Base-by-base conservation (phyloP, 2,113 vertebrate species). In the Zapornia atra region DNA sequence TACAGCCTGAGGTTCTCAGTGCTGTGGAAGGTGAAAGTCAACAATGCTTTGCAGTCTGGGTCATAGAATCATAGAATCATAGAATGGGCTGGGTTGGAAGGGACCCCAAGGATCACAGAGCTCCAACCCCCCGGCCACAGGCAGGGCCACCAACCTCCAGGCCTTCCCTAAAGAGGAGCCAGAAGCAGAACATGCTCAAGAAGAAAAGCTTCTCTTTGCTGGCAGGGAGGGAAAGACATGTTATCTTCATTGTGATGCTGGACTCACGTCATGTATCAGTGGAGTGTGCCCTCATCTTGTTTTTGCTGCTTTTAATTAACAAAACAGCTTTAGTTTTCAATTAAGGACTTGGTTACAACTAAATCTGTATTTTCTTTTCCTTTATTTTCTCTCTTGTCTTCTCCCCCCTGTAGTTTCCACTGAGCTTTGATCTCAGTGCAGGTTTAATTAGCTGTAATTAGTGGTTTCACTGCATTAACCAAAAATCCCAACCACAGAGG, bases 381-480 rank as follows among this genome's bases (percentile, higher is more conserved):
- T 95, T 93, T 91, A 51, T 95, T 90, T 93, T 54, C 78, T 36
- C 84, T 61, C 92, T 63, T 94, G 77, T 91, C 86, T 94, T 95
- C 68, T 96, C 70, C 33, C 92, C 33, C 84, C 73, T 40, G 80
- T 61, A 70, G 88, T 93, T 96, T 96, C 66, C 31, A 44, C 50
- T 18, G 75, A 94, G 92, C 92, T 97, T 95, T 96, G 92, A 96
- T 96, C 92, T 85, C 95, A 61, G 82, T 22, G 71, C 80, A 88
- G 84, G 83, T 91, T 96, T 97, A 95, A 97, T 97, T 95, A 96
- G 76, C 90, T 92, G 90, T 97, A 95, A 94, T 97, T 93, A 97
- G 95, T 40, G 91, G 56, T 89, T 95, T 92, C 82, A 33, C 60
- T 56, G 33, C 81, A 81, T 95, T 96, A 92, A 97, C 90, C 53